These are phyloP conservation scores for Euglossa dilemma DNA, from an alignment of 1,140 invertebrate genomes.

Conservation along the genomic window DNA sequence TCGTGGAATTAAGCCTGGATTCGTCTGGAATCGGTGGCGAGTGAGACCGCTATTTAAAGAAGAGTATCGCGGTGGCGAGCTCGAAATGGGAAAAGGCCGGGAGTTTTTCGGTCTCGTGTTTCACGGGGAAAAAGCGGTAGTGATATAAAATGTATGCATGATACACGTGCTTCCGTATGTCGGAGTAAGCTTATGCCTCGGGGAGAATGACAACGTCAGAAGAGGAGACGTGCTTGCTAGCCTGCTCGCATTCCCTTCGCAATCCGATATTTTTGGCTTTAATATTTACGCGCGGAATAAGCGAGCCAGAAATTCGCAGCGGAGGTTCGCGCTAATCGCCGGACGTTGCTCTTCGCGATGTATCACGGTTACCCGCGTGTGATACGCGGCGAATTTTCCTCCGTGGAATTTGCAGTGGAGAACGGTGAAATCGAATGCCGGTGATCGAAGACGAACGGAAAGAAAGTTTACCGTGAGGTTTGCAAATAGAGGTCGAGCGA, in stretches of 20 bases:
- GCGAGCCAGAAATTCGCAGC: background rate
- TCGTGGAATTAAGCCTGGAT: no score
- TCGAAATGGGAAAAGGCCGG: no score
- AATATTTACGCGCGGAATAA: conserved; percentile 34
- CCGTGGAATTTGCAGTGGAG: background rate
- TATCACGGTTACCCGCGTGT: background rate
- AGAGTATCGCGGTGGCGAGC: background rate
- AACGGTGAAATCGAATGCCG: background rate
- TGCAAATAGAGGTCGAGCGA: background rate
- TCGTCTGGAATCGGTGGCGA: background rate
- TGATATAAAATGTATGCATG: conserved; percentile 44
- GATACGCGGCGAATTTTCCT: background rate
- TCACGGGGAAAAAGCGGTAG: background rate
- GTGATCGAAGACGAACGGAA: no score
- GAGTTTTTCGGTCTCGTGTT: background rate
- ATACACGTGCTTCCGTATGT: conserved; percentile 28
- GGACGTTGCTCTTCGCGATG: no score
- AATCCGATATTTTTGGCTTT: conserved; percentile 43
- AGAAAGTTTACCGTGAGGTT: background rate
- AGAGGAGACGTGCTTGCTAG: conserved; percentile 40
- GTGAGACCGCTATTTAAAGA: background rate
- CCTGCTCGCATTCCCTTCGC: conserved; percentile 42
- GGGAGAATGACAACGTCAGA: conserved; percentile 51
- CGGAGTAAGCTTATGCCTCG: conserved; percentile 29
- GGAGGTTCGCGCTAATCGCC: background rate